Base-by-base conservation (phyloP, 2,113 vertebrate species). In the Halcyon senegalensis region DNA sequence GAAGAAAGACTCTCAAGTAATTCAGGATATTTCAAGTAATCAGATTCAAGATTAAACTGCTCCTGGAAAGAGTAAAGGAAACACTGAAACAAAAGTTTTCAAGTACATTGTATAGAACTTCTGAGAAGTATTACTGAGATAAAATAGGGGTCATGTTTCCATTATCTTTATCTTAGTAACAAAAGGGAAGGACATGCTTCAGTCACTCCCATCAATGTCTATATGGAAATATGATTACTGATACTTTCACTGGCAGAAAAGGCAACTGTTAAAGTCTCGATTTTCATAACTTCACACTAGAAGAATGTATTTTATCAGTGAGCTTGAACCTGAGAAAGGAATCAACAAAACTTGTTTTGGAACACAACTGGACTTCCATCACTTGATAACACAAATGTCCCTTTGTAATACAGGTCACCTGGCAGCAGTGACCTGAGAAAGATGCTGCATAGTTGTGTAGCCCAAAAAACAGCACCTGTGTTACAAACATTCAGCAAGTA, bases 1-100 rank as follows among this genome's bases (percentile, higher is more conserved):
- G 48, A 90, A 78, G 25, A 14, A 67, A 91, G 55, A 37, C 55
- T 74, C 37, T 28, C 7, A 94, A 67, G 68, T 35, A 78, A 78
- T 60, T 64, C 2, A 9, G 15, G 51, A 37, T 37, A 79, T 64
- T 86, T 86, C 76, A 87, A 89, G 90, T 91, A 74, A 84, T 92
- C 69, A 53, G 24, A 28, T 31, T 30, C 20, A 79, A 91, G 37
- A 63, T 35, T 55, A 94, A 83, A 81, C 43, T 33, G 55, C 14
- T 77, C 43, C 68, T 90, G 50, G 80, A 94, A 96, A 69, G 79
- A 58, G 25, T 16, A 53, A 10, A 82, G 43, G 28, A 95, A 90
- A 69, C 15, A 63, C 3, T n/a, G 41, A 16, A 69, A 7, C 7
- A 48, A 41, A 41, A 15, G 50, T 77, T 18, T 78, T 14, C 23